Evolutionary conservation across 2,113 vertebrate species (phyloP).

Genomic region (Neogobius melanostomus): DNA sequence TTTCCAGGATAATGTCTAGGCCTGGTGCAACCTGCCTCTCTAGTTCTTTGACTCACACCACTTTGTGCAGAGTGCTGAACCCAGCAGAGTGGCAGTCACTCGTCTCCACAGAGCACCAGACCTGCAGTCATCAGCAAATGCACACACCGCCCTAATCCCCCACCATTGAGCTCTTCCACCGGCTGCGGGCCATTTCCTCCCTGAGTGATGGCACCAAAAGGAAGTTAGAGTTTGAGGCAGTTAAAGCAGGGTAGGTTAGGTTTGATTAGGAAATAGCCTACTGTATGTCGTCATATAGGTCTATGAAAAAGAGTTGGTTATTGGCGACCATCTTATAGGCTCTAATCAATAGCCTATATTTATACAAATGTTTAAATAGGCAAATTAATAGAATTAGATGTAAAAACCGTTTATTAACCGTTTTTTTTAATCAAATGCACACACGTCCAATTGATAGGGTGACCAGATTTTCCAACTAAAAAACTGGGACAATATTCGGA

Average conservation of each 20-base stretch:
- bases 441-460: background rate
- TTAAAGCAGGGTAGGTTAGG: constrained; percentile 27
- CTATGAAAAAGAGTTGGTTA: too few relatives aligned
- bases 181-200: constrained; percentile 36
- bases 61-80: constrained; percentile 77
- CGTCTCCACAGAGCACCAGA: constrained; percentile 62
- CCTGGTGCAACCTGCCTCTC: constrained; percentile 47
- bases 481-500: too few relatives aligned
- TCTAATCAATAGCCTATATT: too few relatives aligned
- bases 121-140: constrained; percentile 75
- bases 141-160: constrained; percentile 71
- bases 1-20: constrained; percentile 22
- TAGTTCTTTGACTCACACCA: constrained; percentile 57
- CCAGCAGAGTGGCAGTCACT: constrained; percentile 70
- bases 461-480: too few relatives aligned
- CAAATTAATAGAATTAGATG: too few relatives aligned
- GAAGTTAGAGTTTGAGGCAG: constrained; percentile 37
- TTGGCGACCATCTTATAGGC: too few relatives aligned
- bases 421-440: too few relatives aligned
- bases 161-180: constrained; percentile 43
- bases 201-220: constrained; percentile 45
- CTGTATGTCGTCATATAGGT: too few relatives aligned
- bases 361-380: too few relatives aligned
- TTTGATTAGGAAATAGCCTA: background rate
- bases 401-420: too few relatives aligned